Conservation (phyloP, 2,797 vertebrate species). For the Eidolon dupreanum region DNA sequence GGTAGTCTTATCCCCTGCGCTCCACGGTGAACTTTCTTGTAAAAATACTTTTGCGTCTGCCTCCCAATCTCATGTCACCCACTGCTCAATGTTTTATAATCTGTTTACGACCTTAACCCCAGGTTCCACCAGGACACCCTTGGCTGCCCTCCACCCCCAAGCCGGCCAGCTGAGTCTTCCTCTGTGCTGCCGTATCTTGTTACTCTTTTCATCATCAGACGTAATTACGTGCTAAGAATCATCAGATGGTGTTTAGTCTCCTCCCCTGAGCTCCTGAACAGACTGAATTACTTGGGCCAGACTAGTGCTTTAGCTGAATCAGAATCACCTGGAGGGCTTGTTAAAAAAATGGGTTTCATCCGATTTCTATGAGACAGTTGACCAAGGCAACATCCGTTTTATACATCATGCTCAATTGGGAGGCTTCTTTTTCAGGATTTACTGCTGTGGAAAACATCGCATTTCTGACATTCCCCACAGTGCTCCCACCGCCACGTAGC, state of each 20-base stretch:
- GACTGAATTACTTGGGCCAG: background rate
- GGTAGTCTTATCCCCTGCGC: background rate
- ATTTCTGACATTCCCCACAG: background rate
- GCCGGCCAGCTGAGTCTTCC: background rate
- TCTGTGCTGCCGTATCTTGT: background rate
- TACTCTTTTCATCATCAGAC: fast-evolving
- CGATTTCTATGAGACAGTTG: background rate
- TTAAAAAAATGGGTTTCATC: too few relatives aligned
- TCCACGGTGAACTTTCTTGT: background rate
- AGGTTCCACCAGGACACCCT: background rate
- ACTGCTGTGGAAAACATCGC: background rate
- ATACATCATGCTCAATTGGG: too few relatives aligned
- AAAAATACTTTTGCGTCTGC: background rate
- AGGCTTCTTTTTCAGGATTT: background rate
- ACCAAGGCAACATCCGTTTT: background rate
- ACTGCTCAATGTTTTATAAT: background rate
- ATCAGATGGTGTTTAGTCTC: background rate
- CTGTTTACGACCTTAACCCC: background rate
- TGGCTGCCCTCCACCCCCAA: background rate
- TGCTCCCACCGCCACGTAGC: fast-evolving
- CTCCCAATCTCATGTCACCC: background rate
- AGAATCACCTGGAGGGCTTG: background rate
- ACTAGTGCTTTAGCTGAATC: background rate
- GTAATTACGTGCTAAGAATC: background rate
- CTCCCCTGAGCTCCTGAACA: fast-evolving